phyloP scores from a whole-genome alignment of 2,797 vertebrate genomes.

The Hoplostethus atlanticus region DNA sequence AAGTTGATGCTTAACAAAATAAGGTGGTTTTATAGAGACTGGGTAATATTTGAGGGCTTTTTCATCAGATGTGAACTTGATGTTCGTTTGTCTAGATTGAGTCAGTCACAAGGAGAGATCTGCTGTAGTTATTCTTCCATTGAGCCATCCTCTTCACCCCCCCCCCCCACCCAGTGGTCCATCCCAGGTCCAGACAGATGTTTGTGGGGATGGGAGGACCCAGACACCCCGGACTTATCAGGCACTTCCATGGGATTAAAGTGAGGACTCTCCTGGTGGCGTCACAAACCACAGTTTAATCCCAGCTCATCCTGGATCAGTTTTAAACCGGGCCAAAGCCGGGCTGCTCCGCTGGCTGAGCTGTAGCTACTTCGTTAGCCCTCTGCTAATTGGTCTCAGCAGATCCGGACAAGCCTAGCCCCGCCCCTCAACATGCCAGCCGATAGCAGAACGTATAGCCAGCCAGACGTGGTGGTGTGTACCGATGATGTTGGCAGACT shows the following conservation, averaged over 20 bases:
- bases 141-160: neutral
- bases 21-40: neutral
- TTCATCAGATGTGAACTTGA: too few species aligned
- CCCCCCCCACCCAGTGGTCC: slow-evolving; percentile 1
- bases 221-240: slow-evolving; percentile 45
- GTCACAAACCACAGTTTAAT: slow-evolving; percentile 19
- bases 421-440: neutral
- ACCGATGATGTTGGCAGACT: slow-evolving; percentile 29
- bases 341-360: neutral
- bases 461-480: slow-evolving; percentile 11
- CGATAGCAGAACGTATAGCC: slow-evolving; percentile 5
- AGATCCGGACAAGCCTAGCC: slow-evolving; percentile 48
- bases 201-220: slow-evolving; percentile 30
- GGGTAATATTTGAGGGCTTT: too few species aligned
- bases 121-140: too few species aligned
- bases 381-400: slow-evolving; percentile 51
- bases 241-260: slow-evolving; percentile 11
- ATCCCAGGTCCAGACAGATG: neutral
- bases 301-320: slow-evolving; percentile 45
- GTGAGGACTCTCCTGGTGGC: slow-evolving; percentile 30
- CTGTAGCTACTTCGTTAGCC: slow-evolving; percentile 24
- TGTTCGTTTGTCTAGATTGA: neutral
- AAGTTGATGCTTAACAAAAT: slow-evolving; percentile 19
- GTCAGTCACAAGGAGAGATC: neutral
- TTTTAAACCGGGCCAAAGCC: slow-evolving; percentile 26